Evolutionary conservation across 2,113 vertebrate genomes (phyloP).

Genomic region (Typhlomys cinereus): DNA sequence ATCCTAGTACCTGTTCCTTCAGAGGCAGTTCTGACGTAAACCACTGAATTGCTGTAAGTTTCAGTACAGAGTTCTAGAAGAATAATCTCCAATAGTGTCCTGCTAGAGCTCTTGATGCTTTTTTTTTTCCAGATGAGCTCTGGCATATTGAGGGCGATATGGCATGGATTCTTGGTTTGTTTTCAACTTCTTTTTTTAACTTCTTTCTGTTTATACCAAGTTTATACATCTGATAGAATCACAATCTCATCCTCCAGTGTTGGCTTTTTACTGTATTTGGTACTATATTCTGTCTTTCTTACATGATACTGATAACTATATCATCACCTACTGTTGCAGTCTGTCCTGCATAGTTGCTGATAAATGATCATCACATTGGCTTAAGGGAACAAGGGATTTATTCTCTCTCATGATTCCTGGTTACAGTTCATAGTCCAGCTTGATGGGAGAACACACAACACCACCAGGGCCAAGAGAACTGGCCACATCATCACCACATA

Average conservation of each 20-base stretch:
- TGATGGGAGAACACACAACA: too few species aligned
- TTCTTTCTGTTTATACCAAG: neutral
- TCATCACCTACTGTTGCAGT: too few species aligned
- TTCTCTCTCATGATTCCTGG: too few species aligned
- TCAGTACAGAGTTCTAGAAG: neutral
- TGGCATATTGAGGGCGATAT: neutral
- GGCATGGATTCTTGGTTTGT: neutral
- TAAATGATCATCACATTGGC: too few species aligned
- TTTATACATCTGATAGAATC: neutral
- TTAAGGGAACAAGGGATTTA: too few species aligned
- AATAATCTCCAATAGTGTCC: neutral
- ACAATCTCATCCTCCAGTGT: neutral
- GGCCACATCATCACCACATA: too few species aligned
- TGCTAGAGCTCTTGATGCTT: neutral
- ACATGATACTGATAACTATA: too few species aligned
- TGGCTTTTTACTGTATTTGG: too few species aligned
- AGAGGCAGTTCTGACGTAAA: neutral
- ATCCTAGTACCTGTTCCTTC: neutral
- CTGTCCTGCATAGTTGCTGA: too few species aligned
- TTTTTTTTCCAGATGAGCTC: neutral
- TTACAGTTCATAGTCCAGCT: too few species aligned
- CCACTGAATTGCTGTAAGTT: neutral
- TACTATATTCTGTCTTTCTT: too few species aligned
- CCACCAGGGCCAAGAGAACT: too few species aligned
- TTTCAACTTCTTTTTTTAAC: neutral